These are phyloP conservation scores for Diacarnus erythraeanus DNA, from an alignment of 37 sponge, comb jelly and placozoan species.

Conservation along the genomic window DNA sequence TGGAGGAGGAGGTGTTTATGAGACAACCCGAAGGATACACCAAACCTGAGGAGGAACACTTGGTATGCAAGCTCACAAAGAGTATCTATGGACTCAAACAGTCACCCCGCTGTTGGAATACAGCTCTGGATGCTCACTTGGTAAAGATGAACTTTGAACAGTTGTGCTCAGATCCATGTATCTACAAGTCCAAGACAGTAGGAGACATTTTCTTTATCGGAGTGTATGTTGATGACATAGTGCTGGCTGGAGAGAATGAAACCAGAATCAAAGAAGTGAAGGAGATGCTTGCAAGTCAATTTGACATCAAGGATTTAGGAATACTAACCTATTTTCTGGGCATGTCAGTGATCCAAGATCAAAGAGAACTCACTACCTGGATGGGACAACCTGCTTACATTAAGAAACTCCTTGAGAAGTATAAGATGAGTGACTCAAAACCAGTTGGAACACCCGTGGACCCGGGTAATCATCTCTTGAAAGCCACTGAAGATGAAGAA, in stretches of 20 bases:
- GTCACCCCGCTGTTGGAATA: conserved; percentile 61
- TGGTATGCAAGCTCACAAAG: conserved; percentile 47
- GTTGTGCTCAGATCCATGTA: conserved; percentile 45
- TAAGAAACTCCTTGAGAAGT: conserved; percentile 24
- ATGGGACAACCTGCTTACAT: conserved; percentile 43
- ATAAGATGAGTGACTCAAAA: conserved; percentile 33
- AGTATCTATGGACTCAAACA: conserved; percentile 74
- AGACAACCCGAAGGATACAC: conserved; percentile 54
- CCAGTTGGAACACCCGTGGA: conserved; percentile 27
- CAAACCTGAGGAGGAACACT: conserved; percentile 21
- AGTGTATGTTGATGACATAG: conserved; percentile 66
- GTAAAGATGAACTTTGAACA: conserved; percentile 53
- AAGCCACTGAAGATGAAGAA: conserved; percentile 19
- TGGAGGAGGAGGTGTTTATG: conserved; percentile 8
- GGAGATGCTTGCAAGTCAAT: conserved; percentile 25
- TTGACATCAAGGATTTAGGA: conserved; percentile 58
- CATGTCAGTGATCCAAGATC: conserved; percentile 31
- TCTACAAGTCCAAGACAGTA: conserved; percentile 15
- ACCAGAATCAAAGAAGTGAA: conserved; percentile 41
- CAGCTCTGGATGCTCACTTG: conserved; percentile 48
- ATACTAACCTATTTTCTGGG: conserved; percentile 34
- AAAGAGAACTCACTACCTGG: conserved; percentile 5
- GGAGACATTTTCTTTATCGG: conserved; percentile 30
- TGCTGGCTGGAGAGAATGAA: conserved; percentile 30
- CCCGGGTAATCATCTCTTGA: conserved; percentile 11